Conservation (phyloP, 2,113 vertebrate genomes). For the Pedionomus torquatus region DNA sequence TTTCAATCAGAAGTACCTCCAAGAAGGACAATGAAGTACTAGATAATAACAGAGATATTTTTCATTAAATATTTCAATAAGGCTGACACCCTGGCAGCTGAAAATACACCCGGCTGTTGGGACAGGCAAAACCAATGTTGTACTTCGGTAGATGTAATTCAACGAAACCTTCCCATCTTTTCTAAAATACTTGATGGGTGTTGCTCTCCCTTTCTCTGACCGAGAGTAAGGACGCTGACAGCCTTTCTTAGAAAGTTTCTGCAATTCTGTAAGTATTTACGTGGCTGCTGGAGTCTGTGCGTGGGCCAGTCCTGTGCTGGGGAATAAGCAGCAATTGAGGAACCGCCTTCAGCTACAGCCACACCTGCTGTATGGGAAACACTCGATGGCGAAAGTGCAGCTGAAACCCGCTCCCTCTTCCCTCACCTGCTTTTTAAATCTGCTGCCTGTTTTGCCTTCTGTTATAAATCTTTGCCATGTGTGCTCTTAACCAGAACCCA, state of each 20-base stretch:
- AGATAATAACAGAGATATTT: neutral
- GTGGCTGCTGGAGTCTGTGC: neutral
- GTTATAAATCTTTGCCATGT: neutral
- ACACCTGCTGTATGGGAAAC: neutral
- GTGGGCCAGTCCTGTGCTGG: neutral
- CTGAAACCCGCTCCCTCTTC: neutral
- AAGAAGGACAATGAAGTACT: neutral
- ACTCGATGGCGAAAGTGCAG: neutral
- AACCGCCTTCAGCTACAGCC: neutral
- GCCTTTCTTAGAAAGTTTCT: neutral
- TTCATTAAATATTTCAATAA: neutral
- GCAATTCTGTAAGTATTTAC: neutral
- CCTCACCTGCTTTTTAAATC: neutral
- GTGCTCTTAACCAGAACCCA: neutral
- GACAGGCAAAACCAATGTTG: neutral
- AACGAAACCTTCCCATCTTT: neutral
- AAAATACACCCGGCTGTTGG: neutral
- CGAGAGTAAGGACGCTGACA: neutral
- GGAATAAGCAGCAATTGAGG: neutral
- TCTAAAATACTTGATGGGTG: neutral
- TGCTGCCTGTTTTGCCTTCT: neutral
- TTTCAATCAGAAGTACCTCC: neutral
- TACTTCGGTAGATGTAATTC: neutral
- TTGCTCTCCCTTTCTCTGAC: neutral
- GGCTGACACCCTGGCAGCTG: neutral